Evolutionary conservation across 2,888 invertebrate species (phyloP).

Genomic region (Orchesellides sinensis): DNA sequence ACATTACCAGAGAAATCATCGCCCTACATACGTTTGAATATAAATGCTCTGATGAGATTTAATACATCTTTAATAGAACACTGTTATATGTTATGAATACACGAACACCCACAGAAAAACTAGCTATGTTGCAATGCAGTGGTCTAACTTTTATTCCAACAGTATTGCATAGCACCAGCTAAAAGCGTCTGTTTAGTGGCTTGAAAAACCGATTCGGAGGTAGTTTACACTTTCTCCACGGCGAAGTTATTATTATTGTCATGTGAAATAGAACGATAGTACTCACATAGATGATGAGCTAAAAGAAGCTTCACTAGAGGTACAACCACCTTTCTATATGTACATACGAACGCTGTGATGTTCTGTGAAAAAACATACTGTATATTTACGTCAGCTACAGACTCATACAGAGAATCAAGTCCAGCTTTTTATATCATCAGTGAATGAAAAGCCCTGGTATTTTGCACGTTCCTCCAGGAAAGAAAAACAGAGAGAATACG

Average conservation of each 20-base stretch:
- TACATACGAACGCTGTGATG: not conserved
- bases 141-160: not conserved
- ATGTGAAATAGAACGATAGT: slow-evolving; percentile 12
- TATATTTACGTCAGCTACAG: slow-evolving; percentile 6
- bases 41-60: too few species aligned
- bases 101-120: too few species aligned
- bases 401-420: slow-evolving; percentile 4
- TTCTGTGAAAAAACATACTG: not conserved
- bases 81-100: too few species aligned
- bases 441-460: slow-evolving; percentile 17
- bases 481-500: slow-evolving; percentile 49
- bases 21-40: too few species aligned
- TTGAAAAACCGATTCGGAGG: slow-evolving; percentile 36
- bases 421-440: slow-evolving; percentile 24
- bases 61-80: too few species aligned
- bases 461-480: slow-evolving; percentile 13
- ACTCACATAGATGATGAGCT: slow-evolving; percentile 9
- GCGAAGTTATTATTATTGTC: slow-evolving; percentile 38
- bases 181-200: slow-evolving; percentile 18
- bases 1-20: too few species aligned
- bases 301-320: not conserved
- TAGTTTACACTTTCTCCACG: slow-evolving; percentile 32
- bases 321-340: slow-evolving; percentile 45
- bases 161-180: not conserved
- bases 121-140: not conserved